Evolutionary conservation across 2,797 vertebrate species (phyloP), one percentile per base, ranked within the genome.

Genomic region (Chloroceryle inda): DNA sequence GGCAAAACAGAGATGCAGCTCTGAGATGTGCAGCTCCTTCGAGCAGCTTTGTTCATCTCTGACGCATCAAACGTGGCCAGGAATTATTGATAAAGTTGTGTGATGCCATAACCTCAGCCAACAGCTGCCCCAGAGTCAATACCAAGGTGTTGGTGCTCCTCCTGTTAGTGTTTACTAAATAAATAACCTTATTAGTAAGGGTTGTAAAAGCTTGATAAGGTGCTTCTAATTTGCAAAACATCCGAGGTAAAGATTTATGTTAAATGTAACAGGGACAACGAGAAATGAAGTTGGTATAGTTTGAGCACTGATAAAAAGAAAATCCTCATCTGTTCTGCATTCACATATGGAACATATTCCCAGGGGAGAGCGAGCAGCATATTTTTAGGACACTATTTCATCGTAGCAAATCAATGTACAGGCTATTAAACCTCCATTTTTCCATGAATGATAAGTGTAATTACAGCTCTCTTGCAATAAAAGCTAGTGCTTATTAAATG

Each of bases 401-500:
- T 97, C 95, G 96, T 95, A 97, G 96, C 91, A 97, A 97, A 98
- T 98, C 98, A 97, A 95, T 96, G 96, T 89, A 95, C 86, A 95
- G 96, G 72, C 94, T 97, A 96, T 98, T 98, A 98, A 98, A 98
- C 84, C 80, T 93, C 96, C 84, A 97, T 98, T 98, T 98, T 98
- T 94, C 97, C 96, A 96, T 95, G 94, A 96, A 96, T 97, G 97
- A 98, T 98, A 98, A 98, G 95, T 96, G 97, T 96, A 98, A 98
- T 98, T 98, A 98, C 97, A 97, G 97, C 94, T 96, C 96, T 93
- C 95, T 95, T 79, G 96, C 94, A 96, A 97, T 98, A 98, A 98
- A 98, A 98, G 88, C 92, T 72, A 92, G 96, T 97, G 95, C 97
- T 97, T 98, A 98, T 98, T 98, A 98, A 98, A 98, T 97, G 97